Base-by-base conservation (phyloP, 2,888 invertebrate genomes). In the Platycheirus albimanus region DNA sequence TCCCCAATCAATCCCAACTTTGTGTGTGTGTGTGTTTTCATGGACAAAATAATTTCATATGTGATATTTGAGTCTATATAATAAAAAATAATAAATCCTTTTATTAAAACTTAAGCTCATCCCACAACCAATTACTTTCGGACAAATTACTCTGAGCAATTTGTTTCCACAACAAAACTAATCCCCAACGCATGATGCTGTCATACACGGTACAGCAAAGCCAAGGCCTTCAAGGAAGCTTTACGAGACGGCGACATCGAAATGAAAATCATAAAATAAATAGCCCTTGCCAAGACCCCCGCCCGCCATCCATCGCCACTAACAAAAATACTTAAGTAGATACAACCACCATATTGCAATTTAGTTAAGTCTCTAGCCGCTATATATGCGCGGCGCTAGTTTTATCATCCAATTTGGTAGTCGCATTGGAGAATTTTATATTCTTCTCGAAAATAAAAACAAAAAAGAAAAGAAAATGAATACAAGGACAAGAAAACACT, bases 331-430 rank as follows among this genome's bases (percentile, higher is more conserved):
- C 5, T 4, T 7, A 33, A 4, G 3, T 24, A 33, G 30, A 33
- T 54, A 36, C 33, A 19, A 33, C 66, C 24, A 33, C 13, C 63
- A 69, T 56, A 80, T 70, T 75, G 75, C 80, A 75, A 75, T 80
- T 80, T 75, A 49, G 75, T 75, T 75, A 80, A 80, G 66, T 52
- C 41, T 36, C 36, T 47, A 36, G 30, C 17, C 45, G 38, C 54
- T 63, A 51, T n/a, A n/a, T n/a, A n/a, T 52, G 17, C 66, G 45
- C 36, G 61, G 19, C 47, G 70, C 63, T 61, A 61, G 79, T 80
- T 80, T 79, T 74, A 74, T 74, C 74, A 79, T 79, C 79, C 63
- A 69, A 79, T 79, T 79, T 69, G 49, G 61, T 56, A 63, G 69
- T 69, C 67, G 17, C 74, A 69, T 61, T 30, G 17, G 30, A 61